A percentile compares a stretch with the other conserved stretches of the same genome.
phyloP scores from a whole-genome alignment of 1,140 invertebrate species.

The Ericerus pela region DNA sequence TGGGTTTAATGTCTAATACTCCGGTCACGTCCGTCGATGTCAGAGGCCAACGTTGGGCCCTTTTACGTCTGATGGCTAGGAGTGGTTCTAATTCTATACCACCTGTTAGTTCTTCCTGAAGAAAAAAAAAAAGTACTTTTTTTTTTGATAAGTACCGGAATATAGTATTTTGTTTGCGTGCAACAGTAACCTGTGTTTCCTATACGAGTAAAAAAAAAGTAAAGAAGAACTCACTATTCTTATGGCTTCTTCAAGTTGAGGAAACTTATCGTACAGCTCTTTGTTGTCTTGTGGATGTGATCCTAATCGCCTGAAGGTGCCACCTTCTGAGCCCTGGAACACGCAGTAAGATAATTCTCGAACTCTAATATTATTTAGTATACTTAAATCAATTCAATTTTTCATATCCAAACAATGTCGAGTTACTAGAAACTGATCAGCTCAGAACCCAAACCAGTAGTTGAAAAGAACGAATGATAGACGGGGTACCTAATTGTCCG shows the following conservation, averaged over 20 bases:
- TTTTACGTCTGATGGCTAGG: slow-evolving; percentile 37
- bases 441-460: too few species aligned
- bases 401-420: too few species aligned
- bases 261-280: slow-evolving; percentile 10
- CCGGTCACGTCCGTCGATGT: slow-evolving; percentile 42
- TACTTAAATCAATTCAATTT: too few species aligned
- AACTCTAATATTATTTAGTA: too few species aligned
- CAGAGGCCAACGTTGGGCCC: slow-evolving; percentile 30
- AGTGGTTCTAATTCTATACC: slow-evolving; percentile 52
- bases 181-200: too few species aligned
- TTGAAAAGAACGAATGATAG: too few species aligned
- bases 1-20: slow-evolving; percentile 18
- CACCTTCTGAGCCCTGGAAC: slow-evolving; percentile 22
- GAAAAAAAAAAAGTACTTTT: slow-evolving; percentile 6
- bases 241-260: background rate
- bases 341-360: too few species aligned
- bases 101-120: slow-evolving; percentile 33
- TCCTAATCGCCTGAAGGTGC: slow-evolving; percentile 18
- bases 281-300: slow-evolving; percentile 14
- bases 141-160: background rate
- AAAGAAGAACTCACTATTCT: background rate
- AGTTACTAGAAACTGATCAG: too few species aligned
- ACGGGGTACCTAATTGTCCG: too few species aligned
- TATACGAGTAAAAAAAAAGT: too few species aligned
- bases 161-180: too few species aligned